Evolutionary conservation across 2,888 invertebrate species (phyloP).

Genomic region (Gisinianus flammeolus): DNA sequence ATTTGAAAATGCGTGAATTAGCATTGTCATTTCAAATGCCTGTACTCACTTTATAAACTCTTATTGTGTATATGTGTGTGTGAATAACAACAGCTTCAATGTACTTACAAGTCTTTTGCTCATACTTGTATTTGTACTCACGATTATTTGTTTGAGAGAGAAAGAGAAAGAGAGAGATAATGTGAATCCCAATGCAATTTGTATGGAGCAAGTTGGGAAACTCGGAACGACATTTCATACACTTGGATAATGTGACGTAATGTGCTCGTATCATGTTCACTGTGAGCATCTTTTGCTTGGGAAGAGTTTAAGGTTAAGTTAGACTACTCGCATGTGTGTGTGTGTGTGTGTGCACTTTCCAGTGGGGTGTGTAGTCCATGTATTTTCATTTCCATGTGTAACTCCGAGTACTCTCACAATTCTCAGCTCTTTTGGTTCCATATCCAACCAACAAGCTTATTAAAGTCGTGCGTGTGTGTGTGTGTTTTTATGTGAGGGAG

Average conservation of each 20-base stretch:
- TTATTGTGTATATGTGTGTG: background rate
- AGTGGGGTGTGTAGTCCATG: too few relatives aligned
- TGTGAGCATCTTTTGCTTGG: background rate
- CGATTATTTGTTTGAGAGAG: background rate
- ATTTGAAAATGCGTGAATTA: background rate
- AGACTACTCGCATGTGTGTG: background rate
- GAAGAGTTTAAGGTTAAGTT: background rate
- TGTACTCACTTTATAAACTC: too few relatives aligned
- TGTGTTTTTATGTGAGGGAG: too few relatives aligned
- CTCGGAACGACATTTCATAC: constrained; percentile 17
- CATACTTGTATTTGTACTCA: background rate
- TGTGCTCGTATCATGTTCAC: background rate
- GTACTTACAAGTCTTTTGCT: background rate
- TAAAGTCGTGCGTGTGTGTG: too few relatives aligned
- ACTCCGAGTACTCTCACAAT: too few relatives aligned
- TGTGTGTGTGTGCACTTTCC: background rate
- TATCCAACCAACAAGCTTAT: too few relatives aligned
- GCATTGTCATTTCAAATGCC: too few relatives aligned
- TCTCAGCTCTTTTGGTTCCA: too few relatives aligned
- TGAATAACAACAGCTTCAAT: background rate
- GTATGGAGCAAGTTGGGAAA: constrained; percentile 21
- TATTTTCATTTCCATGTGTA: too few relatives aligned
- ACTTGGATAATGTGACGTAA: constrained; percentile 12
- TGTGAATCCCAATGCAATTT: constrained; percentile 37
- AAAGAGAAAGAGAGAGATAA: background rate